A percentile compares a stretch with the other conserved stretches of the same genome.
Evolutionary conservation across 1,140 invertebrate genomes (phyloP).

Genomic region (Lanistes nyassanus): DNA sequence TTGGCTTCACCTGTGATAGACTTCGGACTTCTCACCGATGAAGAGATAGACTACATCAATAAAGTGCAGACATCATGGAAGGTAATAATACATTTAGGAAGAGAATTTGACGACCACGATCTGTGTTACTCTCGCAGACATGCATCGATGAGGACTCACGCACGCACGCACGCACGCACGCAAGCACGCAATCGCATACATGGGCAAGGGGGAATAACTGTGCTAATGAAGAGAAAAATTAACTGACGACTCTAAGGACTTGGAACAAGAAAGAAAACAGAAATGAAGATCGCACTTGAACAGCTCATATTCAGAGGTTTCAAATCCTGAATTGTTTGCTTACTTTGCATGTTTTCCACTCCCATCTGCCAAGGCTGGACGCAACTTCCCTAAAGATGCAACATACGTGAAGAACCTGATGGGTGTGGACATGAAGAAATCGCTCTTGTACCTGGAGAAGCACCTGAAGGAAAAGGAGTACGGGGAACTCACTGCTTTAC

Average conservation of each 20-base stretch:
- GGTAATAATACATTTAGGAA: slow-evolving; percentile 21
- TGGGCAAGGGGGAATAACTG: too few species aligned
- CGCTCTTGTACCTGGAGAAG: not conserved
- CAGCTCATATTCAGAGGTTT: too few species aligned
- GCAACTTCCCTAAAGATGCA: slow-evolving; percentile 36
- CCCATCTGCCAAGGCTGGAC: slow-evolving; percentile 34
- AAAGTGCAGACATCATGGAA: slow-evolving; percentile 35
- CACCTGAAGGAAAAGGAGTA: not conserved
- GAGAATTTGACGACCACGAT: too few species aligned
- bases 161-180: slow-evolving; percentile 5
- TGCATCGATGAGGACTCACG: not conserved
- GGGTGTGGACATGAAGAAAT: slow-evolving; percentile 24
- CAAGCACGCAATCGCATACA: not conserved
- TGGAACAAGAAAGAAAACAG: too few species aligned
- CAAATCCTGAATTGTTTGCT: too few species aligned
- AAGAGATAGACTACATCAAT: slow-evolving; percentile 39
- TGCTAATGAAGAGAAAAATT: too few species aligned
- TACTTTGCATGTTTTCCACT: not conserved
- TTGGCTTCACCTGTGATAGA: slow-evolving; percentile 6
- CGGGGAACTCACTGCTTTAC: slow-evolving; percentile 31
- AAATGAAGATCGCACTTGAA: too few species aligned
- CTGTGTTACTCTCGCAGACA: not conserved
- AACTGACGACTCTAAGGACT: too few species aligned
- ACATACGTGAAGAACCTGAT: slow-evolving; percentile 1
- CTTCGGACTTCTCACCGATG: slow-evolving; percentile 33